These are phyloP conservation scores for Ophiodon elongatus DNA, from an alignment of 2,113 vertebrate genomes.

Conservation along the genomic window DNA sequence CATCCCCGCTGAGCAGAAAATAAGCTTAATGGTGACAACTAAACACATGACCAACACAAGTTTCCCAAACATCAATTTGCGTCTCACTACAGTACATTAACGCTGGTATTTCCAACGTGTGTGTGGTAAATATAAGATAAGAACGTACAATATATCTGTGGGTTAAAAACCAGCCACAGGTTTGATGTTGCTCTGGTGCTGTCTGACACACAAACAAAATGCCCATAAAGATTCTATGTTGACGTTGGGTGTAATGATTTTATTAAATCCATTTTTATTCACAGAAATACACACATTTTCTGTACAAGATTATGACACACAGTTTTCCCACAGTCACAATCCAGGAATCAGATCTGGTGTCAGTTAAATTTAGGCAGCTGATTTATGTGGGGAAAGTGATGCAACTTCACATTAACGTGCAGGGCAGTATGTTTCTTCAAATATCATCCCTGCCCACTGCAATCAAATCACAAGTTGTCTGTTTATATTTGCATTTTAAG, in stretches of 20 bases:
- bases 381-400: background rate
- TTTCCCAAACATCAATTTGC: conserved; percentile 45
- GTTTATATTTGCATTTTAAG: conserved; percentile 11
- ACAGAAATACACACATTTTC: background rate
- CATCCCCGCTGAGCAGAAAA: conserved; percentile 42
- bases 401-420: conserved; percentile 1
- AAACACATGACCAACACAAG: conserved; percentile 42
- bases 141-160: background rate
- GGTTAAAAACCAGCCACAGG: conserved; percentile 21
- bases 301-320: background rate
- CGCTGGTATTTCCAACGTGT: conserved; percentile 25
- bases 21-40: conserved; percentile 34
- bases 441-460: background rate
- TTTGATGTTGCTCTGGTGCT: background rate
- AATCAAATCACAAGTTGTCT: background rate
- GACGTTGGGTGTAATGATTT: background rate
- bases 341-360: background rate
- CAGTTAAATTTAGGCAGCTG: background rate
- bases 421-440: background rate
- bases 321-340: background rate
- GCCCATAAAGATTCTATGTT: background rate
- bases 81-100: conserved; percentile 61
- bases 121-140: background rate
- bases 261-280: no score
- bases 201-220: background rate